A percentile compares a stretch with the other conserved stretches of the same genome.
phyloP scores from a whole-genome alignment of 2,888 invertebrate species.

The Brachycybe producta region DNA sequence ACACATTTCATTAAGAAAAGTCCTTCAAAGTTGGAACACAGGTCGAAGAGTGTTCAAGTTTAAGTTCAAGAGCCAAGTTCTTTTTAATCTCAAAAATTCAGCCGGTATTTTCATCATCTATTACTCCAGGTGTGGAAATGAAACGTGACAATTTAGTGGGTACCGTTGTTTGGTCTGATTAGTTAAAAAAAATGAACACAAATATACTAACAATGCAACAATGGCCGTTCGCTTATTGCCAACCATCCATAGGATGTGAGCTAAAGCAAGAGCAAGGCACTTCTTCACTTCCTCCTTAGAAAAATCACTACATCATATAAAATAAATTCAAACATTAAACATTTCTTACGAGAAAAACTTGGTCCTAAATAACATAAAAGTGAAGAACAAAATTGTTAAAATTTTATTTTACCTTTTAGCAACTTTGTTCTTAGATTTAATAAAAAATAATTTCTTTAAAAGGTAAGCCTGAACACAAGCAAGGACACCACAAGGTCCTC shows the following conservation, averaged over 20 bases:
- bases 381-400: background rate
- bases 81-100: no score
- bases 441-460: slow-evolving; percentile 7
- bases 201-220: slow-evolving; percentile 7
- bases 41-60: no score
- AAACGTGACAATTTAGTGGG: background rate
- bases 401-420: background rate
- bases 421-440: background rate
- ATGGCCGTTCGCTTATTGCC: slow-evolving; percentile 8
- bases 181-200: background rate
- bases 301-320: background rate
- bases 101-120: no score
- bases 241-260: slow-evolving; percentile 12
- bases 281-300: slow-evolving; percentile 1
- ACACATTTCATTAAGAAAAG: no score
- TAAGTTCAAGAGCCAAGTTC: no score
- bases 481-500: slow-evolving; percentile 12
- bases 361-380: background rate
- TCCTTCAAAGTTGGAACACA: no score
- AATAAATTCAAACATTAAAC: background rate
- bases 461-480: slow-evolving; percentile 12
- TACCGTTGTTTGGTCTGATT: background rate
- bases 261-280: slow-evolving; percentile 3
- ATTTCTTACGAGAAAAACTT: background rate
- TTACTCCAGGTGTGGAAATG: no score